Evolutionary conservation across 2,888 invertebrate genomes (phyloP).

Genomic region (Griposia aprilina): DNA sequence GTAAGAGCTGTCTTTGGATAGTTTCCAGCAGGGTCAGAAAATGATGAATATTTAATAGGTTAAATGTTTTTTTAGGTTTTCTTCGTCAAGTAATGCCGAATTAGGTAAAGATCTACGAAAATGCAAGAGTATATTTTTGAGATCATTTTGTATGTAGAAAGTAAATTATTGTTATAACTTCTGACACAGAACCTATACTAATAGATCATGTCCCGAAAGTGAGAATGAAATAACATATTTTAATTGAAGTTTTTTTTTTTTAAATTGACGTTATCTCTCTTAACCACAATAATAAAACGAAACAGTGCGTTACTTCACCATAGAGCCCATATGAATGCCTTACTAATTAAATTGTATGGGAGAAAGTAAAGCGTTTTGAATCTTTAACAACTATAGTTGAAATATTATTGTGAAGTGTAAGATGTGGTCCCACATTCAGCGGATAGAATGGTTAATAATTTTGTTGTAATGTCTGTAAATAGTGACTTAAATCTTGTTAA

Average conservation of each 20-base stretch:
- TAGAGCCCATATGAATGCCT: slow-evolving; percentile 12
- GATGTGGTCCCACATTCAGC: neutral
- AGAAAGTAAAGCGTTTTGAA: slow-evolving; percentile 54
- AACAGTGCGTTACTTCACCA: slow-evolving; percentile 14
- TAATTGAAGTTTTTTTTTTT: neutral
- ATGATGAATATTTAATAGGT: too few species aligned
- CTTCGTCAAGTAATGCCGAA: too few species aligned
- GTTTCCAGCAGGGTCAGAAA: too few species aligned
- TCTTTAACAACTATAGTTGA: slow-evolving; percentile 10
- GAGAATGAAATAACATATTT: neutral
- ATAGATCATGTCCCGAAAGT: neutral
- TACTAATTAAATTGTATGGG: slow-evolving; percentile 52
- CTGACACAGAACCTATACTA: too few species aligned
- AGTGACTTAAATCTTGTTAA: too few species aligned
- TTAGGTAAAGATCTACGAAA: neutral
- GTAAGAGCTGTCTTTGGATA: too few species aligned
- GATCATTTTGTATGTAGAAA: neutral
- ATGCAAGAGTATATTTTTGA: too few species aligned
- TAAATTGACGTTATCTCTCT: neutral
- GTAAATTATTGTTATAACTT: neutral
- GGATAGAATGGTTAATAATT: too few species aligned
- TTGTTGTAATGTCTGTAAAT: too few species aligned
- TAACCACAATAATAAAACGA: slow-evolving; percentile 1
- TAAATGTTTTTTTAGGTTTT: neutral
- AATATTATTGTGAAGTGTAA: slow-evolving; percentile 7